phyloP scores from a whole-genome alignment of 2,888 invertebrate genomes.

The Pecten maximus region DNA sequence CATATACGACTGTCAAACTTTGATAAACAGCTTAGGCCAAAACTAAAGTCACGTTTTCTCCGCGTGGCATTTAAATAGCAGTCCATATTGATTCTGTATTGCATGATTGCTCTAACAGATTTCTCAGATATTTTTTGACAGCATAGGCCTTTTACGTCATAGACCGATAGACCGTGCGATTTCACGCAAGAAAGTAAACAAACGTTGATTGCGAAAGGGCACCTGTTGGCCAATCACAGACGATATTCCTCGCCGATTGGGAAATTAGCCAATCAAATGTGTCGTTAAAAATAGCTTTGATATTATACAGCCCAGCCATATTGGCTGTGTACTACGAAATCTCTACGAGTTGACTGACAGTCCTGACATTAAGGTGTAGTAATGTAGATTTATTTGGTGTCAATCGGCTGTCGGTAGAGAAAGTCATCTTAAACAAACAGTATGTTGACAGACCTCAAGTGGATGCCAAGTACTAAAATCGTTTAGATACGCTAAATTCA shows the following conservation, averaged over 20 bases:
- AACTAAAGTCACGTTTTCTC: background rate
- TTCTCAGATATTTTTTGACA: background rate
- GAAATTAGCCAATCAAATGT: slow-evolving; percentile 17
- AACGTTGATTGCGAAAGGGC: slow-evolving; percentile 11
- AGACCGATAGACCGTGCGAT: background rate
- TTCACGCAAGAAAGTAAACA: background rate
- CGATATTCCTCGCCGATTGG: background rate
- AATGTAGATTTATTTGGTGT: slow-evolving; percentile 13
- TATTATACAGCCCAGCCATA: slow-evolving; percentile 9
- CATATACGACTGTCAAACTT: background rate
- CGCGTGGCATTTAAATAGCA: slow-evolving; percentile 10
- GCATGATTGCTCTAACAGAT: background rate
- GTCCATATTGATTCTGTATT: background rate
- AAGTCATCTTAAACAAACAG: background rate
- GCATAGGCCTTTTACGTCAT: background rate
- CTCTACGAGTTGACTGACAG: background rate
- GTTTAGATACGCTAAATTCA: background rate
- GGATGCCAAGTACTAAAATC: background rate
- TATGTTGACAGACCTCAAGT: background rate
- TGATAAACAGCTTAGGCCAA: background rate
- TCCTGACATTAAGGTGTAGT: background rate
- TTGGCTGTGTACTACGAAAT: background rate
- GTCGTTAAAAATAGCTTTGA: slow-evolving; percentile 18
- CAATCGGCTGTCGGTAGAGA: background rate
- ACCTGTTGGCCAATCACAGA: slow-evolving; percentile 28